Percentiles rank a stretch among this genome's conserved stretches.
These are phyloP conservation scores for Standfussiana lucernea DNA, from an alignment of 2,888 invertebrate species.

Conservation along the genomic window DNA sequence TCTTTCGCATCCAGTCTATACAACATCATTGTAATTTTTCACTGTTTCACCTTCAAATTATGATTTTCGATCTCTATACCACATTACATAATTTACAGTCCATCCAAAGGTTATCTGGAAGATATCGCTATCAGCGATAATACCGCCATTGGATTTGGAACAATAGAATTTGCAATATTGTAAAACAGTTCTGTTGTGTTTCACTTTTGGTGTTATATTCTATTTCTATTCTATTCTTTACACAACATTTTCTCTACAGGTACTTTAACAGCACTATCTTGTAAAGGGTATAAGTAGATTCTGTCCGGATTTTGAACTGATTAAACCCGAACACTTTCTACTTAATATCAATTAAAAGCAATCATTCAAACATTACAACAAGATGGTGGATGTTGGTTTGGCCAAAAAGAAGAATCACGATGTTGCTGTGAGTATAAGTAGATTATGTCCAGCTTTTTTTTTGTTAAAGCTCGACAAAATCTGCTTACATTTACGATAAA, in stretches of 20 bases:
- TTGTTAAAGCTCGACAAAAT: constrained; percentile 45
- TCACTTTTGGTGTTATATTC: no score
- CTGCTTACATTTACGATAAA: constrained; percentile 56
- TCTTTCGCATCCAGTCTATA: background rate
- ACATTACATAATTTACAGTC: no score
- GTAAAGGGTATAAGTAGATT: constrained; percentile 56
- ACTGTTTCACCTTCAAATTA: background rate
- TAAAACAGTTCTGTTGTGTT: no score
- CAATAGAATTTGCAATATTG: no score
- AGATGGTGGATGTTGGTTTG: background rate
- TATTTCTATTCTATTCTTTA: no score
- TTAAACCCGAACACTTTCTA: constrained; percentile 51
- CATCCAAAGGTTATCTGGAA: no score
- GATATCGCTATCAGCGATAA: no score
- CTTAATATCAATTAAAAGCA: constrained; percentile 39
- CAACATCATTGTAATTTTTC: background rate
- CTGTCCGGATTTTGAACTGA: constrained; percentile 44
- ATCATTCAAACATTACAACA: background rate
- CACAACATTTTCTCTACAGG: background rate
- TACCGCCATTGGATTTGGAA: no score
- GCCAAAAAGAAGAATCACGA: background rate
- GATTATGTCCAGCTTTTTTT: constrained; percentile 66
- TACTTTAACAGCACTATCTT: constrained; percentile 5
- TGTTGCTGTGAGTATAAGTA: constrained; percentile 69
- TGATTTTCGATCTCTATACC: background rate